Evolutionary conservation across 2,797 vertebrate genomes (phyloP).

Genomic region (Taenioides sp.): DNA sequence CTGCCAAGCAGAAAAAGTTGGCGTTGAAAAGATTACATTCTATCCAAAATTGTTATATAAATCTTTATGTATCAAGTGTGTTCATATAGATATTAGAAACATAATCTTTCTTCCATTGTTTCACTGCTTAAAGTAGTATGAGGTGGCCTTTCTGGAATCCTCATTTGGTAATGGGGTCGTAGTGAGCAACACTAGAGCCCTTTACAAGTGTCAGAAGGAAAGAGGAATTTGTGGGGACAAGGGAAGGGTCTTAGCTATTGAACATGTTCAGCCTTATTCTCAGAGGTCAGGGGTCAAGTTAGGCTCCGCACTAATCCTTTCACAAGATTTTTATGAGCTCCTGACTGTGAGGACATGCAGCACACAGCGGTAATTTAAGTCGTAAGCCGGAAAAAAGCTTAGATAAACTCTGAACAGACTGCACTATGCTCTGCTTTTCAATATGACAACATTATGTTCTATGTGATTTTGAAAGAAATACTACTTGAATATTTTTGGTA

Average conservation of each 20-base stretch:
- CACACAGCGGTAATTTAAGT: slow-evolving; percentile 44
- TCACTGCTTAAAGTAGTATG: slow-evolving; percentile 34
- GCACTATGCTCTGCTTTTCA: background rate
- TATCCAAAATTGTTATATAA: slow-evolving; percentile 32
- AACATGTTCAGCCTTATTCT: slow-evolving; percentile 45
- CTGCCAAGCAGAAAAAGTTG: slow-evolving; percentile 25
- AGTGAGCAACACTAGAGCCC: slow-evolving; percentile 39
- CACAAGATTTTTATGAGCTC: slow-evolving; percentile 69
- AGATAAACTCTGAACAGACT: slow-evolving; percentile 31
- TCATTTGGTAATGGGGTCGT: slow-evolving; percentile 61
- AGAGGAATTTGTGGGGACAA: slow-evolving; percentile 50
- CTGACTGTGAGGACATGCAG: slow-evolving; percentile 51
- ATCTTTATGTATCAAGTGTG: slow-evolving; percentile 31
- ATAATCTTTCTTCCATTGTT: slow-evolving; percentile 29
- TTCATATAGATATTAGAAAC: slow-evolving; percentile 34
- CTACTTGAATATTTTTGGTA: background rate
- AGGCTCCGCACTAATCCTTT: slow-evolving; percentile 66
- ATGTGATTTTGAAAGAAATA: background rate
- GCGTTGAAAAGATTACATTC: slow-evolving; percentile 9
- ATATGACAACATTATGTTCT: background rate
- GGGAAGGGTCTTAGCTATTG: slow-evolving; percentile 42
- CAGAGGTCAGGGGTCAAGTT: slow-evolving; percentile 65
- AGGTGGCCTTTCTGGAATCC: slow-evolving; percentile 47
- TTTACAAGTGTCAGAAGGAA: slow-evolving; percentile 65
- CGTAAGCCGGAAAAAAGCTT: slow-evolving; percentile 32